Percentiles rank a stretch among this genome's conserved stretches.
phyloP scores from a whole-genome alignment of 2,888 invertebrate genomes.

The Parascotia fuliginaria region DNA sequence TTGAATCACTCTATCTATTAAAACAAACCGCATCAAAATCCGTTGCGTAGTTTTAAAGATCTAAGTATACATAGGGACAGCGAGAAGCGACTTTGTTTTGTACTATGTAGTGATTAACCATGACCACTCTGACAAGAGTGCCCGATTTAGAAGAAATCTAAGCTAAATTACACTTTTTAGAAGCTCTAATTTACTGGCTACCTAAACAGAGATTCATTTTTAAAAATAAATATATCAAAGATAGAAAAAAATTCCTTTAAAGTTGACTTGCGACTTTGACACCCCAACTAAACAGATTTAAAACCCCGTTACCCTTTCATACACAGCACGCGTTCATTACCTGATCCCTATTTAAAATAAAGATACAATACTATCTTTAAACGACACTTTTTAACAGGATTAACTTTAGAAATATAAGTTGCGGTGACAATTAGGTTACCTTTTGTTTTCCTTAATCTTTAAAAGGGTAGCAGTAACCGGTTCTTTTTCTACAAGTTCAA shows the following conservation, averaged over 20 bases:
- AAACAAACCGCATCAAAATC: no score
- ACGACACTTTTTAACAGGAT: constrained; percentile 35
- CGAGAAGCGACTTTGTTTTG: no score
- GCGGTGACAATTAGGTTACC: constrained; percentile 15
- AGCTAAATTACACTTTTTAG: no score
- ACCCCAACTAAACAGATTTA: constrained; percentile 10
- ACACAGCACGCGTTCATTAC: constrained; percentile 39
- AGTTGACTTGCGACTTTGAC: neutral
- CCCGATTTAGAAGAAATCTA: no score
- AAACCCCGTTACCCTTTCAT: constrained; percentile 15
- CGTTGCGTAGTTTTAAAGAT: no score
- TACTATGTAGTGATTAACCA: no score
- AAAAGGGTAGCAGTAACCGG: constrained; percentile 22
- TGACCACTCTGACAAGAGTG: no score
- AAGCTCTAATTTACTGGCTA: no score
- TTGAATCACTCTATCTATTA: no score
- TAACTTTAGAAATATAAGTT: constrained; percentile 16
- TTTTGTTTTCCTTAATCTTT: constrained; percentile 32
- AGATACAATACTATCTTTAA: constrained; percentile 18
- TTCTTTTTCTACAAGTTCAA: constrained; percentile 11
- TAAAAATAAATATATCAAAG: no score
- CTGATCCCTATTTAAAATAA: constrained; percentile 34
- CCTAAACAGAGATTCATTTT: no score
- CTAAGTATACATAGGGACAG: no score
- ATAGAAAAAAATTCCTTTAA: neutral